Percentiles rank a stretch among this genome's conserved stretches.
phyloP scores from a whole-genome alignment of 2,113 vertebrate genomes.

The Odocoileus hemionus region DNA sequence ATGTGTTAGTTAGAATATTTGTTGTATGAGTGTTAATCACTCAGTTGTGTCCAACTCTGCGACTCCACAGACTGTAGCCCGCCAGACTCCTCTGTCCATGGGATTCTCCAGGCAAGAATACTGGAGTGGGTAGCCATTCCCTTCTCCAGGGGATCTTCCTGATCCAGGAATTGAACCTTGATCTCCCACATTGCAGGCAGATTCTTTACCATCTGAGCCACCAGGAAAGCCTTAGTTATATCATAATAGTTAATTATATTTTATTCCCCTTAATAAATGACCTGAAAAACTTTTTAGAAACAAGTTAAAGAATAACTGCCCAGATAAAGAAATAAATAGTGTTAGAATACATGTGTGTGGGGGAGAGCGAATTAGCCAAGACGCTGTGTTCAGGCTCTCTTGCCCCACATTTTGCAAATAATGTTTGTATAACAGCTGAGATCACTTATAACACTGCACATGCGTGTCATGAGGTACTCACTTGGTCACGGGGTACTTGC shows the following conservation, averaged over 20 bases:
- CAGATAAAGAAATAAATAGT: background rate
- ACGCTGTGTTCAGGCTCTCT: background rate
- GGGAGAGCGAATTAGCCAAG: background rate
- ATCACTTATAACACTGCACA: background rate
- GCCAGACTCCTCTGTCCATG: background rate
- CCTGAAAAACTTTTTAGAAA: background rate
- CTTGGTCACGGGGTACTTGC: accelerated
- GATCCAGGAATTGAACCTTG: background rate
- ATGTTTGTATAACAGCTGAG: background rate
- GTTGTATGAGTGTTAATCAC: background rate
- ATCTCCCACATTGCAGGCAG: background rate
- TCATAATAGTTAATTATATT: background rate
- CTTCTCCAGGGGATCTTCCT: background rate
- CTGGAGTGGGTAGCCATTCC: background rate
- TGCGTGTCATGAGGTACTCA: background rate
- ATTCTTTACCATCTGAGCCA: background rate
- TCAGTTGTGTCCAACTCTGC: accelerated
- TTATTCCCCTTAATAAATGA: background rate
- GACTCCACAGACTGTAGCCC: background rate
- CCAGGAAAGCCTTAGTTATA: background rate
- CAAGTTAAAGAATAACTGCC: background rate
- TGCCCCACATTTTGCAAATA: background rate
- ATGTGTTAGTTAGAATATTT: background rate
- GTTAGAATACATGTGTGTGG: background rate
- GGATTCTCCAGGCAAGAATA: background rate